Conservation (phyloP, 92 coral and sea anemone species). For the Scolanthus callimorphus region DNA sequence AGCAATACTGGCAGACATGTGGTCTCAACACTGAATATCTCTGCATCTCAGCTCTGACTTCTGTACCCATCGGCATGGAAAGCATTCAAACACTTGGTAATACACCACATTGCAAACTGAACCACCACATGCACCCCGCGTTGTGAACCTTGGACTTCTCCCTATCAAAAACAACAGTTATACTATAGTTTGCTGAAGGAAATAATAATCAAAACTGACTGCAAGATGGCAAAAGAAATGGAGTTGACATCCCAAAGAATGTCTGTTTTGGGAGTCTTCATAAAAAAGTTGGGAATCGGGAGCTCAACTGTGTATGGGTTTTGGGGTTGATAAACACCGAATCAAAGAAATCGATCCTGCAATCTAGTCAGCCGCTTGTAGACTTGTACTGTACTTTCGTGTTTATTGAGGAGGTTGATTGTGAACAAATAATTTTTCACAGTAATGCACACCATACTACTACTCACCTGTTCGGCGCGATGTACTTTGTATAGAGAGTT, state of each 20-base stretch:
- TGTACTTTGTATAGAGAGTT: slow-evolving; percentile 11
- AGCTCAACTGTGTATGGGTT: too few species aligned
- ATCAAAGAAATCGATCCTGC: too few species aligned
- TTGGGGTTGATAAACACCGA: too few species aligned
- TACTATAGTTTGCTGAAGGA: neutral
- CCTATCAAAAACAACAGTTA: slow-evolving; percentile 1
- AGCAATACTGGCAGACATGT: too few species aligned
- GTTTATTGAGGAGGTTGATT: too few species aligned
- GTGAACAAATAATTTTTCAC: too few species aligned
- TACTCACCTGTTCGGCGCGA: slow-evolving; percentile 21
- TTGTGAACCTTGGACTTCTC: slow-evolving; percentile 6
- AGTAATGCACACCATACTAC: neutral
- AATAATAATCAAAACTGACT: neutral
- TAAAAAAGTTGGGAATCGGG: too few species aligned
- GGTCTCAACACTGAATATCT: neutral
- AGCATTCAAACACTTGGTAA: neutral
- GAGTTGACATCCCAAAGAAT: too few species aligned
- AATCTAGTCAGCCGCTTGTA: too few species aligned
- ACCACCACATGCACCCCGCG: slow-evolving; percentile 22
- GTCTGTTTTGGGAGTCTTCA: too few species aligned
- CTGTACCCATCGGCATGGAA: slow-evolving; percentile 16
- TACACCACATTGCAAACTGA: slow-evolving; percentile 3
- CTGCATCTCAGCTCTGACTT: slow-evolving; percentile 7
- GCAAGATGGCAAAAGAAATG: too few species aligned
- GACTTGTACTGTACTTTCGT: too few species aligned